Base-by-base conservation (phyloP, 2,797 vertebrate species). In the Mus caroli region DNA sequence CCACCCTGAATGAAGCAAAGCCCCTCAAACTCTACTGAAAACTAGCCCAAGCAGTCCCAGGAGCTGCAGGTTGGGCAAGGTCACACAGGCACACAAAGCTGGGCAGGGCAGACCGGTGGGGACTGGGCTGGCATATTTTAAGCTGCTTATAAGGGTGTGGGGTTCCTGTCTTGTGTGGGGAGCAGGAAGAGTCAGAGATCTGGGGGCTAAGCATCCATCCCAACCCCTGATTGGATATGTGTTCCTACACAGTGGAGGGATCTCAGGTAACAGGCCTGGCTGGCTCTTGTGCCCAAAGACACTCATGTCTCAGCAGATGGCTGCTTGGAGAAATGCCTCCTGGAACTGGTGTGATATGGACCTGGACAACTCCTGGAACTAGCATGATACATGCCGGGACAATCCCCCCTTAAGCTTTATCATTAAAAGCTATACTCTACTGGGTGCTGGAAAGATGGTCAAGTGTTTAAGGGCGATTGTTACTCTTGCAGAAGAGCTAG, bases 131-230 rank as follows among this genome's bases (percentile, higher is more conserved):
- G 77, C 11, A 54, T 52, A 31, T 2, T 24, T 4, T 12, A 9
- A 4, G 15, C 6, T 26, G 28, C 14, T 31, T 3, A 1, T 0
- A 8, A 79, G 60, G 76, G 37, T 12, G 1, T 9, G 76, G 43
- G 58, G 10, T 11, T 43, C 37, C 24, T 1, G 1, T 4, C 46
- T 37, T 10, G 1, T 37, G 60, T 0, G 8, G 62, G 43, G 6
- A 56, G 1, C 19, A 24, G 5, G 2, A 24, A 3, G 2, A 13
- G 46, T 64, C 84, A 40, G 83, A 3, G 78, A 31, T 15, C 40
- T 20, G 6, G 28, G n/a, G 9, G 34, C 20, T 31, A 14, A 64
- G 40, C 3, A 22, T 0, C 34, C 1, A 58, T 28, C 14, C 22
- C 46, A 76, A 62, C 11, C 37, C 37, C 50, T 89, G 31, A 31